Base-by-base conservation (phyloP, 1,140 invertebrate species). In the Venturia canescens region DNA sequence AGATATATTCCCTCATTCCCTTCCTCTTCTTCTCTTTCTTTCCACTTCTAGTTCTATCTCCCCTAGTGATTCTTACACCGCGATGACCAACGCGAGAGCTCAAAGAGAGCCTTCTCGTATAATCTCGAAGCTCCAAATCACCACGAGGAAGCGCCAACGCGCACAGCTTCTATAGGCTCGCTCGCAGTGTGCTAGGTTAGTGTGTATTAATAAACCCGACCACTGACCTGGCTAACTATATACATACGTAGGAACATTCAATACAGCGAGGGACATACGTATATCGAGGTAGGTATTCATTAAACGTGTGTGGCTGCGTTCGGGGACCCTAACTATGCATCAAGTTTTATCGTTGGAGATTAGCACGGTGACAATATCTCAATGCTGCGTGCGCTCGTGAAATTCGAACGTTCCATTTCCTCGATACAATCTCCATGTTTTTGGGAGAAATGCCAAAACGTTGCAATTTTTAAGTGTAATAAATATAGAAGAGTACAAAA, bases 131-230 rank as follows among this genome's bases (percentile, higher is more conserved):
- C 13, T 63, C 21, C 60, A 63, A 63, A 63, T 63, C 60, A 11
- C 60, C 60, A 63, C 60, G 60, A 27, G 53, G 53, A 31, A 77
- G 23, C 53, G 23, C 53, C 9, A 29, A 29, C 60, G n/a, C 50
- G 71, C 71, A 48, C 53, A 60, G 66, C 75, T 38, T 57, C 7
- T 26, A 13, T 77, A 77, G 75, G 75, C 63, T 77, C 75, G n/a
- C n/a, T n/a, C n/a, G n/a, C n/a, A 77, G 75, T 77, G 75, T 77
- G 75, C 75, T 77, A 77, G 75, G 75, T 77, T 77, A 77, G 75
- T 60, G 75, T 27, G 57, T 77, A 77, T 77, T 77, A 77, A 77
- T 77, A 77, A 63, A 63, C 75, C 60, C 75, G 75, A 77, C 75
- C 75, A 77, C 75, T 77, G 75, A 77, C 75, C 75, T 77, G 75